Evolutionary conservation across 2,113 vertebrate genomes (phyloP).

Genomic region (Xyliphius kryptos): DNA sequence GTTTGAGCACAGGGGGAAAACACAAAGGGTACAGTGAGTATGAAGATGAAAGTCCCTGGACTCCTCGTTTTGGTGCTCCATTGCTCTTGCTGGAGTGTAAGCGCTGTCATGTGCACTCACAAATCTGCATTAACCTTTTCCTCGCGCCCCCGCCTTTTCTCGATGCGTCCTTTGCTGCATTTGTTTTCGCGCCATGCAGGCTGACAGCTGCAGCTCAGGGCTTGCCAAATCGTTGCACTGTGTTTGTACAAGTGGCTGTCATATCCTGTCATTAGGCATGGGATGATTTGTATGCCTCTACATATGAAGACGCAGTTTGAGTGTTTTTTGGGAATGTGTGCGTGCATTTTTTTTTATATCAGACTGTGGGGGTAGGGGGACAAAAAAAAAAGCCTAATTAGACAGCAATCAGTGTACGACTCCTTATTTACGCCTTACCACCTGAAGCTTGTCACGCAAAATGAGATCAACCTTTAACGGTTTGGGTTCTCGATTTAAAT

Average conservation of each 20-base stretch:
- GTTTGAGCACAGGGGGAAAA: constrained; percentile 31
- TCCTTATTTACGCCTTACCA: constrained; percentile 21
- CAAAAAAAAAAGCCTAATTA: neutral
- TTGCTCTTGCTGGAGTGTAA: constrained; percentile 29
- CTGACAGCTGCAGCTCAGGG: too few species aligned
- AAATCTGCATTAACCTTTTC: constrained; percentile 56
- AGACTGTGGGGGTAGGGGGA: too few species aligned
- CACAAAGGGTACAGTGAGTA: constrained; percentile 33
- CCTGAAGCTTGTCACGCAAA: constrained; percentile 37
- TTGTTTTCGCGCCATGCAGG: too few species aligned
- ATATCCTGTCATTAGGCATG: too few species aligned
- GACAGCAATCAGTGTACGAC: neutral
- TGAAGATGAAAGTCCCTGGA: constrained; percentile 50
- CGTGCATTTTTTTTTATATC: too few species aligned
- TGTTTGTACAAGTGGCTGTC: too few species aligned
- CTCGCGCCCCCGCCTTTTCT: constrained; percentile 19
- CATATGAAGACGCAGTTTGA: too few species aligned
- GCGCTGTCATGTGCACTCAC: constrained; percentile 47
- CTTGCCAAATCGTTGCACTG: too few species aligned
- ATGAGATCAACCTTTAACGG: constrained; percentile 26
- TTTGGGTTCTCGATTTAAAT: constrained; percentile 25
- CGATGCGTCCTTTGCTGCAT: too few species aligned
- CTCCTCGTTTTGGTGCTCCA: constrained; percentile 30
- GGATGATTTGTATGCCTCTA: too few species aligned
- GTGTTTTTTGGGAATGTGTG: too few species aligned